Base-by-base conservation (phyloP, 2,113 vertebrate species). In the Syrmaticus mikado region DNA sequence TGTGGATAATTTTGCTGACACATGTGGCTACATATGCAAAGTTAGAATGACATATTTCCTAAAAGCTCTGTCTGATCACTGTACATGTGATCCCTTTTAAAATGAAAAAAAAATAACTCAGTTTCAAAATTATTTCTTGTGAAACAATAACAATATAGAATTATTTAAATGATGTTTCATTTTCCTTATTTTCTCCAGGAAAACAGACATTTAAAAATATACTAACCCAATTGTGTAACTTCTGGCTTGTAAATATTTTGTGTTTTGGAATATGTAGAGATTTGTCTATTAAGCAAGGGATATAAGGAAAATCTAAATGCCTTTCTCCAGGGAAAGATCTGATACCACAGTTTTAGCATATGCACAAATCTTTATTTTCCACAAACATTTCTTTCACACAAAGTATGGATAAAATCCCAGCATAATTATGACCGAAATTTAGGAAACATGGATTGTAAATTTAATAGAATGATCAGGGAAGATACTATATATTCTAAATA, bases 301-400 rank as follows among this genome's bases (percentile, higher is more conserved):
- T 84, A 68, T 88, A 77, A 82, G 24, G 22, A 76, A 82, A 22
- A 80, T 90, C 82, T 84, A 91, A 89, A 84, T 75, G 19, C 4
- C 4, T 88, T 38, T 73, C 24, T 67, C 34, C 62, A 81, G 32
- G 45, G 58, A 77, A 73, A 13, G 18, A 68, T 82, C 77, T 89
- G n/a, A 8, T 78, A 40, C 13, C 19, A 10, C 10, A 85, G 36
- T 21, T 80, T 78, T 90, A 79, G 19, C 8, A 19, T 18, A 76
- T 21, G 21, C 70, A 28, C 3, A 57, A 32, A 19, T 10, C 11
- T 57, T 57, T 73, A 66, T 28, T 53, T 53, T 20, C 19, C 70
- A 30, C 3, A 57, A n/a, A 41, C 19, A 67, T 71, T 82, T 70
- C 10, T 40, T 91, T 75, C 32, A 71, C 18, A 82, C 2, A 66